Conservation (phyloP, 1,140 invertebrate genomes). For the Alviniconcha marisindica region DNA sequence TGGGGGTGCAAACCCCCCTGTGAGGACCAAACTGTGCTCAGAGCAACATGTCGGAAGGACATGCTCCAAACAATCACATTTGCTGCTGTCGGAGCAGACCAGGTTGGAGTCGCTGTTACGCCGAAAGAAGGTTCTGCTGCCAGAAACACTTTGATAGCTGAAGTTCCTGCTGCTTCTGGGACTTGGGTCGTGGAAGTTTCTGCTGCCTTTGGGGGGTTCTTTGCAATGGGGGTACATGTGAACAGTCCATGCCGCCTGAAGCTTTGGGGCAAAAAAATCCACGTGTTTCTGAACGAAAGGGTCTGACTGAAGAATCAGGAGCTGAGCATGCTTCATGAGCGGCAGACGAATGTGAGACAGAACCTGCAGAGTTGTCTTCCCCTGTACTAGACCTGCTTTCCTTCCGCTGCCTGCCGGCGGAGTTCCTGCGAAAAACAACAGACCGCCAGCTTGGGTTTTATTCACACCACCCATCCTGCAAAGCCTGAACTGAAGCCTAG, state of each 20-base stretch:
- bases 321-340: constrained; percentile 92
- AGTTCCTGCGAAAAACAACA: neutral
- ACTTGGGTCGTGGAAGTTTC: neutral
- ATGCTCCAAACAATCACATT: too few species aligned
- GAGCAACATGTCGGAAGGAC: too few species aligned
- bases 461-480: too few species aligned
- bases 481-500: too few species aligned
- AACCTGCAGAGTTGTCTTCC: neutral
- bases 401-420: neutral
- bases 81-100: neutral
- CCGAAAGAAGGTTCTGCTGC: neutral
- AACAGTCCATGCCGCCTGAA: constrained; percentile 81
- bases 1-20: too few species aligned
- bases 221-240: neutral
- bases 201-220: neutral
- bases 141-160: too few species aligned
- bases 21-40: too few species aligned
- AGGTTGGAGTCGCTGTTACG: neutral
- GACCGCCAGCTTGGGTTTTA: too few species aligned
- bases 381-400: neutral
- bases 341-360: constrained; percentile 84
- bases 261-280: constrained; percentile 91
- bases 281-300: constrained; percentile 88
- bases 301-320: constrained; percentile 87
- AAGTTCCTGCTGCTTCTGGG: too few species aligned